Evolutionary conservation across 2,113 vertebrate genomes (phyloP).

Genomic region (Scomber japonicus): DNA sequence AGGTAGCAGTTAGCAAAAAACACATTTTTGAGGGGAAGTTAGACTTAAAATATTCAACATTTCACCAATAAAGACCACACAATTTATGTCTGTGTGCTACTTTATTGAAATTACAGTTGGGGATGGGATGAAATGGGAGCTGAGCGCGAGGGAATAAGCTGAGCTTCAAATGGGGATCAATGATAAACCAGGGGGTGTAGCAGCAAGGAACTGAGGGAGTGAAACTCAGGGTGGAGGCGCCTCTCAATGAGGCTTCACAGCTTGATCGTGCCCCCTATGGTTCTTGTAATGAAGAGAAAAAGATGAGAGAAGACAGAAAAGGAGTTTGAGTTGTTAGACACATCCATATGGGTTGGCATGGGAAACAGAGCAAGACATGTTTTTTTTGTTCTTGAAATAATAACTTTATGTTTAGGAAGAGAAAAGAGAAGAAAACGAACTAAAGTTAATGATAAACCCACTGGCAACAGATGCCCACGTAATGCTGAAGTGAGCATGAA

Average conservation of each 20-base stretch:
- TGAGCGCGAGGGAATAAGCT: neutral
- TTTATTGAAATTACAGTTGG: too few relatives aligned
- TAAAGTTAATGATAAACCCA: too few relatives aligned
- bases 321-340: neutral
- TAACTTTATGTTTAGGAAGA: too few relatives aligned
- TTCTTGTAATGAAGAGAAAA: constrained; percentile 5
- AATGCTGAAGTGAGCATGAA: neutral
- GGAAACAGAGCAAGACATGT: neutral
- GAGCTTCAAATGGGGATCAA: neutral
- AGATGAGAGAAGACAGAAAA: neutral
- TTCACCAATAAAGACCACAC: neutral
- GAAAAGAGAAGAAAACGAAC: too few relatives aligned
- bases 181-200: neutral
- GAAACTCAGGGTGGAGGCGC: neutral
- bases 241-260: neutral
- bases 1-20: too few relatives aligned
- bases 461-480: too few relatives aligned
- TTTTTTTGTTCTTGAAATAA: too few relatives aligned
- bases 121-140: neutral
- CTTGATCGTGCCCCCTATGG: neutral
- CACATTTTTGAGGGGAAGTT: too few relatives aligned
- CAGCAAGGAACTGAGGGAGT: neutral
- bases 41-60: neutral
- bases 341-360: too few relatives aligned
- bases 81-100: neutral